These are phyloP conservation scores for Drosophila neotestacea DNA, from an alignment of 2,888 invertebrate species.

Conservation along the genomic window DNA sequence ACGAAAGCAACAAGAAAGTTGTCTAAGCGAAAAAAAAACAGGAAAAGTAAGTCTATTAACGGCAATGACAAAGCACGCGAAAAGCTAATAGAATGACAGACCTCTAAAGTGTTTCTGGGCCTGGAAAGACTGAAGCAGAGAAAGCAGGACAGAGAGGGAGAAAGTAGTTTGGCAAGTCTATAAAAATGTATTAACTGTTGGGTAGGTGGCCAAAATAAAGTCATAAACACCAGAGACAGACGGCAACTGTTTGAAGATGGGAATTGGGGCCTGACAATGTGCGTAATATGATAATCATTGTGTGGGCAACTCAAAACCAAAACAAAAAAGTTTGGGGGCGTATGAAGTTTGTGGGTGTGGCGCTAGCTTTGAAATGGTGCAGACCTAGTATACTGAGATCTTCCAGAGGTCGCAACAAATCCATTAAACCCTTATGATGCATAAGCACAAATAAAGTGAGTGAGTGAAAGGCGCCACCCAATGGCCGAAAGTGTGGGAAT, in stretches of 20 bases:
- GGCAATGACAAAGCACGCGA: conserved; percentile 80
- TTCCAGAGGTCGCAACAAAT: conserved; percentile 61
- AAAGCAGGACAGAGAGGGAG: neutral
- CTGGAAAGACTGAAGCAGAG: neutral
- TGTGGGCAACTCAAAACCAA: conserved; percentile 32
- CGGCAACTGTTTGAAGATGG: neutral
- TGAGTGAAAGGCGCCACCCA: conserved; percentile 74
- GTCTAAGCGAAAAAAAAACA: conserved; percentile 28
- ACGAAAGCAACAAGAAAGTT: conserved; percentile 22
- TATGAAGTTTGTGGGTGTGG: conserved; percentile 62
- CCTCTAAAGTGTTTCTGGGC: conserved; percentile 52
- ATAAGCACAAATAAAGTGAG: conserved; percentile 77
- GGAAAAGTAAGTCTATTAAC: conserved; percentile 79
- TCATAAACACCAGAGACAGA: conserved; percentile 69
- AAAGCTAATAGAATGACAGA: conserved; percentile 79
- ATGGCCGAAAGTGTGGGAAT: conserved; percentile 22
- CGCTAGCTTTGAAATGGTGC: conserved; percentile 52
- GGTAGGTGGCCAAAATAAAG: conserved; percentile 74
- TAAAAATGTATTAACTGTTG: conserved; percentile 76
- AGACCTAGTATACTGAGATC: conserved; percentile 26
- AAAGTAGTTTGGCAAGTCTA: conserved; percentile 75
- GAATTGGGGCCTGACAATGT: conserved; percentile 44
- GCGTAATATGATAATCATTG: conserved; percentile 82
- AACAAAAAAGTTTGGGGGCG: conserved; percentile 38
- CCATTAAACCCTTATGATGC: conserved; percentile 82